These are phyloP conservation scores for Limenitis camilla DNA, from an alignment of 2,888 invertebrate species.

Conservation along the genomic window DNA sequence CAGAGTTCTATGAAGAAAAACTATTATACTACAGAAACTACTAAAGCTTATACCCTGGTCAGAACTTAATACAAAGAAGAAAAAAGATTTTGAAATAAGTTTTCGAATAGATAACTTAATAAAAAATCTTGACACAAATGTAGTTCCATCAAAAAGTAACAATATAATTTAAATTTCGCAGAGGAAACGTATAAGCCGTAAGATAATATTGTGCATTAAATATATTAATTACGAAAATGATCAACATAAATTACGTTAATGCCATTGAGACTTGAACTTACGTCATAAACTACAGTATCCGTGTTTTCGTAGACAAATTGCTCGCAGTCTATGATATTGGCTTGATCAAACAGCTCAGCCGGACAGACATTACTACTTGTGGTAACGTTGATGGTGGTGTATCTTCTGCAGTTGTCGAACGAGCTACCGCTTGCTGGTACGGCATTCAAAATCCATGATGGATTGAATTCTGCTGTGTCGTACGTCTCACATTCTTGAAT, in stretches of 20 bases:
- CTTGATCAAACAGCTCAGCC: conserved; percentile 39
- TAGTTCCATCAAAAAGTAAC: no score
- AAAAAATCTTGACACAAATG: no score
- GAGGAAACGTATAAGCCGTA: no score
- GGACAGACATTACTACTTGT: conserved; percentile 35
- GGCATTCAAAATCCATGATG: conserved; percentile 61
- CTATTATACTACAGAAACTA: no score
- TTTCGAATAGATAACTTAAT: no score
- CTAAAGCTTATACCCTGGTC: no score
- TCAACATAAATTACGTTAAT: neutral
- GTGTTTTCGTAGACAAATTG: conserved; percentile 45
- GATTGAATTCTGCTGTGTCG: conserved; percentile 37
- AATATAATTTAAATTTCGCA: no score
- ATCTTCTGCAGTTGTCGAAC: conserved; percentile 64
- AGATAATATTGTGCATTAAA: no score
- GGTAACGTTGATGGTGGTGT: conserved; percentile 25
- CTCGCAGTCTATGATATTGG: conserved; percentile 34
- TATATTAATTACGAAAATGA: neutral
- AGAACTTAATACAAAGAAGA: no score
- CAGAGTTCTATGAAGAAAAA: no score
- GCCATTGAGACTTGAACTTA: conserved; percentile 33
- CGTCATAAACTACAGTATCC: conserved; percentile 52
- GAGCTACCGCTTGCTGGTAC: conserved; percentile 44
- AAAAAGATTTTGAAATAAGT: no score
- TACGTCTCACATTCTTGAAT: conserved; percentile 45